phyloP scores from a whole-genome alignment of 2,888 invertebrate genomes.

The Actias luna region DNA sequence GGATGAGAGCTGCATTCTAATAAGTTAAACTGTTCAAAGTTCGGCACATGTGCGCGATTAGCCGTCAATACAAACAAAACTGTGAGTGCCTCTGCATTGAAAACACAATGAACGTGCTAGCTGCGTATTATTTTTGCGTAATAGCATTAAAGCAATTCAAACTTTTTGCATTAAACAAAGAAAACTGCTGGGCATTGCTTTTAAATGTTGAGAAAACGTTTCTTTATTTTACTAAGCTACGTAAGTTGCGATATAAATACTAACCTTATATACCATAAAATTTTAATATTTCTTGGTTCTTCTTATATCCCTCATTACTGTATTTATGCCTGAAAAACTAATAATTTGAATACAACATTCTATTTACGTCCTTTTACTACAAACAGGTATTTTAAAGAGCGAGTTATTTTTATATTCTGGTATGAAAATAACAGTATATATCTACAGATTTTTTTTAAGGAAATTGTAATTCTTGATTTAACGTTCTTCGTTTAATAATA shows the following conservation, averaged over 20 bases:
- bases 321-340: too few species aligned
- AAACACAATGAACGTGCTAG: neutral
- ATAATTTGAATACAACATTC: too few species aligned
- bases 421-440: too few species aligned
- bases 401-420: too few species aligned
- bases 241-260: neutral
- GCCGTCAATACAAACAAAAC: slow-evolving; percentile 29
- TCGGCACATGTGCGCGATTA: slow-evolving; percentile 25
- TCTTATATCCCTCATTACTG: too few species aligned
- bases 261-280: neutral
- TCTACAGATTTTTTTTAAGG: too few species aligned
- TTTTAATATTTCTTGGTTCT: neutral
- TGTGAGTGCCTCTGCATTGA: neutral
- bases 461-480: too few species aligned
- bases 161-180: neutral
- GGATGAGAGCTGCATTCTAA: slow-evolving; percentile 1
- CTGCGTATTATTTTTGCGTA: neutral
- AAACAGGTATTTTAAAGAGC: too few species aligned
- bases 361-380: too few species aligned
- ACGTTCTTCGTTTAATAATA: too few species aligned
- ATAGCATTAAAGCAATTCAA: neutral
- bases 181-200: neutral
- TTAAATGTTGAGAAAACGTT: neutral
- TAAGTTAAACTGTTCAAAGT: neutral
- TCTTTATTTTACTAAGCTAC: neutral